Conservation (phyloP, 2,888 invertebrate genomes). For the Suillia variegata region DNA sequence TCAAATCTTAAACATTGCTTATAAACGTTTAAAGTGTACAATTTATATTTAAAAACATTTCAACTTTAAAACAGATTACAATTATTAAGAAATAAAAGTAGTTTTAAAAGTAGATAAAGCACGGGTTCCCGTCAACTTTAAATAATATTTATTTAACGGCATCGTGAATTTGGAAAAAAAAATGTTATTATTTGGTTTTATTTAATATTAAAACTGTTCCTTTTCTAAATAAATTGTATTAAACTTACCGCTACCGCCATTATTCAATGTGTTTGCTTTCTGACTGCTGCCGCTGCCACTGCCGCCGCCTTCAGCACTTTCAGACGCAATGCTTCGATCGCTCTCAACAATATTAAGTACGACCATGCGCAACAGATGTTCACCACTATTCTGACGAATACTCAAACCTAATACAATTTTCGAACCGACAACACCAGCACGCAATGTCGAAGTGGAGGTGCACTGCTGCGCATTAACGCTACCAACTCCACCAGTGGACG, state of each 20-base stretch:
- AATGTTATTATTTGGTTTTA: no score
- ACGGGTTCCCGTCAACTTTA: no score
- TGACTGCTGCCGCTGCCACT: constrained; percentile 33
- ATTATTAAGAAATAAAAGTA: constrained; percentile 14
- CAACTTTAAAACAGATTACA: constrained; percentile 25
- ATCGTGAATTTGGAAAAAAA: no score
- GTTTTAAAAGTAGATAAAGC: no score
- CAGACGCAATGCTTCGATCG: constrained; percentile 37
- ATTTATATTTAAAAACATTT: neutral
- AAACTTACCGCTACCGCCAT: neutral
- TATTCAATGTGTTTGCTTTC: neutral
- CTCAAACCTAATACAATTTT: constrained; percentile 54
- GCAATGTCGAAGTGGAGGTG: constrained; percentile 51
- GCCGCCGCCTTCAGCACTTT: constrained; percentile 40
- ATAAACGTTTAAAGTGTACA: neutral
- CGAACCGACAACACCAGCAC: constrained; percentile 53
- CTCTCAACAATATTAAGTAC: constrained; percentile 50
- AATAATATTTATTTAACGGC: no score
- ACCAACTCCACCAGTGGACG: constrained; percentile 25
- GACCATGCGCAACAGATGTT: constrained; percentile 49
- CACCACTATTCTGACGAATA: constrained; percentile 48
- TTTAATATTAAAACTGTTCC: no score
- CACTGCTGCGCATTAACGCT: constrained; percentile 40
- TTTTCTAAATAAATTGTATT: no score
- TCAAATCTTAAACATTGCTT: neutral